Percentiles rank a stretch among this genome's conserved stretches.
Evolutionary conservation across 2,113 vertebrate species (phyloP).

Genomic region (Notiomystis cincta): DNA sequence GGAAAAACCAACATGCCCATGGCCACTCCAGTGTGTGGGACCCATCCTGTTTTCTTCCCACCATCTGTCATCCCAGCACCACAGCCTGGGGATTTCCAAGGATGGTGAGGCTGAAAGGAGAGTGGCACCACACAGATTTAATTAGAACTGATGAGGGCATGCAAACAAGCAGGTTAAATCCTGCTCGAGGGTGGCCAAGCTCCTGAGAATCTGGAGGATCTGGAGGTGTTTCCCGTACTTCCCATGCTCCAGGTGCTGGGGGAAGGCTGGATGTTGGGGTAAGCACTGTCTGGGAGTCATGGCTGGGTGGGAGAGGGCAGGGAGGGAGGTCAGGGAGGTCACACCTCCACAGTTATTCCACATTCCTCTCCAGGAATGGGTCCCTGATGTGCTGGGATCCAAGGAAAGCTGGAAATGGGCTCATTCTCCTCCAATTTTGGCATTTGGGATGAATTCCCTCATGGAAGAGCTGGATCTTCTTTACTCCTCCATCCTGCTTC

Average conservation of each 20-base stretch:
- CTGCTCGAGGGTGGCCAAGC: not conserved
- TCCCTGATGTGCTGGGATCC: rapidly evolving
- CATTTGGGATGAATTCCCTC: not conserved
- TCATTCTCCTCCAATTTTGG: not conserved
- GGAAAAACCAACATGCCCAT: not conserved
- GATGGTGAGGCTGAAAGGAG: not conserved
- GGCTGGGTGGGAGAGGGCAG: not conserved
- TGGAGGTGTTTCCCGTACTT: not conserved
- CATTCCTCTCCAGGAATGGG: not conserved
- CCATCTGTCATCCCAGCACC: not conserved
- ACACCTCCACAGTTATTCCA: not conserved
- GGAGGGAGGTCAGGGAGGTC: not conserved
- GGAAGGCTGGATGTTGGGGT: not conserved
- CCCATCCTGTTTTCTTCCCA: not conserved
- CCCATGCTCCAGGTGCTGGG: rapidly evolving
- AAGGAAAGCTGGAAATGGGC: not conserved
- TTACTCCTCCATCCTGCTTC: not conserved
- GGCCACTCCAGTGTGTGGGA: not conserved
- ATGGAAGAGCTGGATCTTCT: not conserved
- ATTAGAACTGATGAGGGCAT: not conserved
- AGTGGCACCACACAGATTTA: not conserved
- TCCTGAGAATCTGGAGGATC: not conserved
- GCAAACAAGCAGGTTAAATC: not conserved
- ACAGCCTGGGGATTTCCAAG: not conserved
- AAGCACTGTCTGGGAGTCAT: rapidly evolving